A percentile compares a stretch with the other conserved stretches of the same genome.
These are phyloP conservation scores for Streptopelia turtur DNA, from an alignment of 2,797 vertebrate species.

Conservation along the genomic window DNA sequence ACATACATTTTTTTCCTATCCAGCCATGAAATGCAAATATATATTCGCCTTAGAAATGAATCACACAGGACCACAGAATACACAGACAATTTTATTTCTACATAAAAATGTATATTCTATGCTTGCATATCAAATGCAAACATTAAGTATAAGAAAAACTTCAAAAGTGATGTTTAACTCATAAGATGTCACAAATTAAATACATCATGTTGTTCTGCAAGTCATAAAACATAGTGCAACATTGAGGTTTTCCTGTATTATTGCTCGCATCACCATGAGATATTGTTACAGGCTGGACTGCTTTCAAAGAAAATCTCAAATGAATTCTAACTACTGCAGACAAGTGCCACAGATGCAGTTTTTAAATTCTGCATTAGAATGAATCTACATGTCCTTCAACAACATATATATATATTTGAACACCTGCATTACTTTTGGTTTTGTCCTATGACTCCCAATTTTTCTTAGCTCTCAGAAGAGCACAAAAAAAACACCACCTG, in stretches of 20 bases:
- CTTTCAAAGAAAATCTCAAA: slow-evolving; percentile 17
- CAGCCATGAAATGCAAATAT: slow-evolving; percentile 24
- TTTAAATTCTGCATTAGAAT: background rate
- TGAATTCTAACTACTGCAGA: slow-evolving; percentile 19
- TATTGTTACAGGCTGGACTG: slow-evolving; percentile 15
- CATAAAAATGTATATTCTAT: slow-evolving; percentile 25
- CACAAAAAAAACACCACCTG: background rate
- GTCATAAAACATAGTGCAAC: slow-evolving; percentile 34
- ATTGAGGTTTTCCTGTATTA: slow-evolving; percentile 25
- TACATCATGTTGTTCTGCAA: slow-evolving; percentile 25
- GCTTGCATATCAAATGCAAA: slow-evolving; percentile 12
- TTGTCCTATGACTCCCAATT: background rate
- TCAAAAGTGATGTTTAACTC: slow-evolving; percentile 34
- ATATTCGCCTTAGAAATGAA: slow-evolving; percentile 17
- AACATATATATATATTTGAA: background rate
- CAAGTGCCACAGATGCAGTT: background rate
- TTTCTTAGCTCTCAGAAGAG: background rate
- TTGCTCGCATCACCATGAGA: slow-evolving; percentile 44
- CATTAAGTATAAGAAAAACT: slow-evolving; percentile 38
- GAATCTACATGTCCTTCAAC: background rate
- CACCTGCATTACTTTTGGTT: background rate
- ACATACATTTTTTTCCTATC: background rate
- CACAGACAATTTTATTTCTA: slow-evolving; percentile 45
- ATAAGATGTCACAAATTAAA: slow-evolving; percentile 51
- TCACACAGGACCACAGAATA: slow-evolving; percentile 9